These are phyloP conservation scores for Rana temporaria DNA, from an alignment of 2,113 vertebrate species.

Conservation along the genomic window DNA sequence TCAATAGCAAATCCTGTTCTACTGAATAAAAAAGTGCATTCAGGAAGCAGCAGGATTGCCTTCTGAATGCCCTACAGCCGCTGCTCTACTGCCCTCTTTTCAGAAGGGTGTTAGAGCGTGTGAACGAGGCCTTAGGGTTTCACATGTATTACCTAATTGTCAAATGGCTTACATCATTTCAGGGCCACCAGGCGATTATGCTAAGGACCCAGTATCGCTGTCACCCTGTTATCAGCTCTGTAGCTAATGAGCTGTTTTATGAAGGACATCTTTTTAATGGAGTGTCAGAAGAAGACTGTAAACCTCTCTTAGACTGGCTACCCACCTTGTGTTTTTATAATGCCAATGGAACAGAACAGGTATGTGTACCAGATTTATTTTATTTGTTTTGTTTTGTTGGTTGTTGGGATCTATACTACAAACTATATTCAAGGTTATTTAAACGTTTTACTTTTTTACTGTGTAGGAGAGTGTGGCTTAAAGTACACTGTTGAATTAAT, in stretches of 20 bases:
- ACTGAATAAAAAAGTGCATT: no score
- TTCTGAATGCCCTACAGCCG: no score
- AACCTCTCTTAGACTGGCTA: slow-evolving; percentile 74
- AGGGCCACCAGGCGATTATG: slow-evolving; percentile 73
- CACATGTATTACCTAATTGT: not conserved
- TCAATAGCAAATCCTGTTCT: no score
- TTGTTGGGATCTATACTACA: no score
- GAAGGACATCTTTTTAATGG: slow-evolving; percentile 71
- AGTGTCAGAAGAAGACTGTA: slow-evolving; percentile 66
- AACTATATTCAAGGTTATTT: no score
- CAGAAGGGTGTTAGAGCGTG: no score
- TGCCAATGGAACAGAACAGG: slow-evolving; percentile 74
- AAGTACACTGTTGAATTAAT: not conserved
- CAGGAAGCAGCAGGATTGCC: no score
- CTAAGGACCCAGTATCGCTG: slow-evolving; percentile 80
- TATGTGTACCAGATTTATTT: slow-evolving; percentile 39
- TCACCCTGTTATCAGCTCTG: slow-evolving; percentile 75
- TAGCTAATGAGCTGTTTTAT: slow-evolving; percentile 78
- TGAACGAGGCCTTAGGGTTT: no score
- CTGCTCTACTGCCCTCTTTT: no score
- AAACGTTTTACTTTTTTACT: no score
- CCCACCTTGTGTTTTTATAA: slow-evolving; percentile 80
- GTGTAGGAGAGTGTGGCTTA: not conserved
- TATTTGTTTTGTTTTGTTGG: not conserved
- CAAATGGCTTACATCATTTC: not conserved